phyloP scores from a whole-genome alignment of 2,113 vertebrate genomes.

The Seriola dumerili region DNA sequence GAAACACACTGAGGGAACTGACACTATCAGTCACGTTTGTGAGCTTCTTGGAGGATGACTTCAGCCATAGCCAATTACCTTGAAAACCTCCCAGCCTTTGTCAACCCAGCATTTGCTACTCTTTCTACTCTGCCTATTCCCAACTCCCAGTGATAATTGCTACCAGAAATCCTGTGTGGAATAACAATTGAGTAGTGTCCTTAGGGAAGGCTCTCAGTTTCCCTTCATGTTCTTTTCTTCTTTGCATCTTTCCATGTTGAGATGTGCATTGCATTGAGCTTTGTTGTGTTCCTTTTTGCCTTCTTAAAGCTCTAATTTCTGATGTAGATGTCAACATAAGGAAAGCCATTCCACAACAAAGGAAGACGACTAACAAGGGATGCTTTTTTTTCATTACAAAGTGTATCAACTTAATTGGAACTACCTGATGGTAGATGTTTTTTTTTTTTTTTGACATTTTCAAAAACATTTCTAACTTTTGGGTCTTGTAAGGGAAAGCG shows the following conservation, averaged over 20 bases:
- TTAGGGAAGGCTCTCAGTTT: conserved; percentile 38
- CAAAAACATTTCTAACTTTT: too few species aligned
- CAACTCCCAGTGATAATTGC: conserved; percentile 65
- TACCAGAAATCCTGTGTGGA: conserved; percentile 64
- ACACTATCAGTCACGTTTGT: conserved; percentile 31
- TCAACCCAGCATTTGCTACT: conserved; percentile 44
- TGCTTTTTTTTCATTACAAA: neutral
- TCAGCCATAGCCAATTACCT: conserved; percentile 59
- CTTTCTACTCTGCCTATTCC: conserved; percentile 58
- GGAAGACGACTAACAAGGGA: neutral
- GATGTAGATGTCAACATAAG: conserved; percentile 26
- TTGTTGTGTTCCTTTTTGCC: conserved; percentile 17
- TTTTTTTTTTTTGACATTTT: too few species aligned
- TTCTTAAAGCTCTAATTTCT: conserved; percentile 24
- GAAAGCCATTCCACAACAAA: conserved; percentile 24
- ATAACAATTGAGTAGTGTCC: conserved; percentile 62
- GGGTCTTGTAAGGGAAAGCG: neutral
- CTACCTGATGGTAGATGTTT: neutral
- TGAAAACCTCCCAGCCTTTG: conserved; percentile 62
- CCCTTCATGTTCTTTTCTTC: conserved; percentile 54
- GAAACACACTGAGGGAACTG: conserved; percentile 9
- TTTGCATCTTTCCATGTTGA: conserved; percentile 45
- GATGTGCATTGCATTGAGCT: conserved; percentile 23
- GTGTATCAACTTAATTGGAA: neutral
- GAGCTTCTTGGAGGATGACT: conserved; percentile 46